These are phyloP conservation scores for Meteorus colon DNA, from an alignment of 2,888 invertebrate species.

Conservation along the genomic window DNA sequence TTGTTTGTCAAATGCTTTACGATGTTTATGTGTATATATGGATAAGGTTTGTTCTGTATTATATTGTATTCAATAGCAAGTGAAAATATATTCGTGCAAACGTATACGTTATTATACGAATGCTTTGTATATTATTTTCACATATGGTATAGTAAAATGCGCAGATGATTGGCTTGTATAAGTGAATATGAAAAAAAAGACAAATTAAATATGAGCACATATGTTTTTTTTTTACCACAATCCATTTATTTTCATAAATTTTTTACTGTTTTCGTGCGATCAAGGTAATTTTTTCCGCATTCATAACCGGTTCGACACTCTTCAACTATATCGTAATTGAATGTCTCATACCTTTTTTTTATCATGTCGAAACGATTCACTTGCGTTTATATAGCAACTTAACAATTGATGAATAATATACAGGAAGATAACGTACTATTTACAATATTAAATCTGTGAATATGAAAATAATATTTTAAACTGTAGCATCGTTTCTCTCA, in stretches of 20 bases:
- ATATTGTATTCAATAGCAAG: background rate
- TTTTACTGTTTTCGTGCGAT: background rate
- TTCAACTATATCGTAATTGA: background rate
- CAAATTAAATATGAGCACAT: background rate
- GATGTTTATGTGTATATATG: constrained; percentile 50
- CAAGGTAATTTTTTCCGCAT: background rate
- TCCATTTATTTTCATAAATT: background rate
- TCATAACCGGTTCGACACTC: background rate
- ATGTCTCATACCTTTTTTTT: background rate
- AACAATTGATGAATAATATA: background rate
- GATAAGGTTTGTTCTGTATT: constrained; percentile 7
- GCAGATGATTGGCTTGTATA: background rate
- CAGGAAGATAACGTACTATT: no score
- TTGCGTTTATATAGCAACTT: background rate
- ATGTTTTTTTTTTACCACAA: constrained; percentile 41
- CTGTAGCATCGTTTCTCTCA: no score
- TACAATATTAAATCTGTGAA: no score
- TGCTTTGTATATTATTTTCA: constrained; percentile 64
- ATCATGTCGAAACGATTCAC: background rate
- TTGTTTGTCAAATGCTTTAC: constrained; percentile 71
- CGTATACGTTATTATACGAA: constrained; percentile 64
- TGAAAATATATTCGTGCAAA: constrained; percentile 7
- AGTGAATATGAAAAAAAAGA: background rate
- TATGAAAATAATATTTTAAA: no score
- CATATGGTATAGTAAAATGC: constrained; percentile 66